Evolutionary conservation across 2,888 invertebrate species (phyloP).

Genomic region (Spodoptera littoralis): DNA sequence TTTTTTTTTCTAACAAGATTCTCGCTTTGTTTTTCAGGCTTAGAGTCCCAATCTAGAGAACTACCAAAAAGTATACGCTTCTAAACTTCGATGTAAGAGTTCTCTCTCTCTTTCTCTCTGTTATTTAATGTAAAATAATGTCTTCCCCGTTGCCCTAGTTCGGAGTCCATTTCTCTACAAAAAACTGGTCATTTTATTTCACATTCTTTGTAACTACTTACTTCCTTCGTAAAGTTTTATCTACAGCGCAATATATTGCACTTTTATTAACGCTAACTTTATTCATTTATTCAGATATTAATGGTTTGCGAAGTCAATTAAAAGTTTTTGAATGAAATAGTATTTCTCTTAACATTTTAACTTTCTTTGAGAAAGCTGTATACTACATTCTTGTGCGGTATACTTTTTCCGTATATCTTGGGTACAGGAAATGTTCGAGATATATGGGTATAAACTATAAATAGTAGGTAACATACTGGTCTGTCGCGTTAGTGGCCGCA

Average conservation of each 20-base stretch:
- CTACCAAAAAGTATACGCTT: too few relatives aligned
- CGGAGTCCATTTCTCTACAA: background rate
- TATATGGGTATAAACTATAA: conserved; percentile 6
- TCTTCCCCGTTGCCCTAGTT: conserved; percentile 14
- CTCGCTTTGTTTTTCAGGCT: too few relatives aligned
- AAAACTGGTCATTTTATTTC: conserved; percentile 8
- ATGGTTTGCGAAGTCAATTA: conserved; percentile 43
- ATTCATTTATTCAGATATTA: conserved; percentile 41
- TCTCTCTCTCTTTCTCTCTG: too few relatives aligned
- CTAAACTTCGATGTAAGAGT: too few relatives aligned
- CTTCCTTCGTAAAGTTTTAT: conserved; percentile 35
- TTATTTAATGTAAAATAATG: background rate
- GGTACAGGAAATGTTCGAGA: conserved; percentile 23
- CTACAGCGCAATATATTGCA: conserved; percentile 27
- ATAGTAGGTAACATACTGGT: too few relatives aligned
- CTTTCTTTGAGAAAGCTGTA: conserved; percentile 50
- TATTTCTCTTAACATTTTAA: conserved; percentile 32
- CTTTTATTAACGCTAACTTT: conserved; percentile 22
- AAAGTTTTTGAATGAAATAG: conserved; percentile 43
- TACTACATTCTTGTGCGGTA: conserved; percentile 39
- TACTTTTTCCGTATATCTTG: conserved; percentile 38
- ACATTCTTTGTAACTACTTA: conserved; percentile 18
- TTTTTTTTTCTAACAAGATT: too few relatives aligned
- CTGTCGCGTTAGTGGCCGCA: too few relatives aligned
- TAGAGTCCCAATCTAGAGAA: too few relatives aligned